Base-by-base conservation (phyloP, 2,113 vertebrate genomes). In the Rhinichthys klamathensis region DNA sequence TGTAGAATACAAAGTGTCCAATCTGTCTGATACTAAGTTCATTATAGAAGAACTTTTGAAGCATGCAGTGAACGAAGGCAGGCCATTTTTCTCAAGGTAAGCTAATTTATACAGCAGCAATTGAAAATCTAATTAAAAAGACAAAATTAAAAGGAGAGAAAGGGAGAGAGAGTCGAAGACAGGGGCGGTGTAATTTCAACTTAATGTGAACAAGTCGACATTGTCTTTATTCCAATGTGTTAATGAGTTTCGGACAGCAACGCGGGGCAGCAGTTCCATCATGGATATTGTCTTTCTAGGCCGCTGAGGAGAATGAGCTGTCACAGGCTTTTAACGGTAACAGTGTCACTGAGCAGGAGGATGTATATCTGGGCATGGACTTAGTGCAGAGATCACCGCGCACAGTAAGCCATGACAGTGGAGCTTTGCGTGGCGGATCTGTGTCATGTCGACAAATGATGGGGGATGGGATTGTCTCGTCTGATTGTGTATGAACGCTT, bases 201-300 rank as follows among this genome's bases (percentile, higher is more conserved):
- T 90, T 93, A 92, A 93, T 92, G 88, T 88, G 90, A 94, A 93
- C 90, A 93, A 90, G 88, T 91, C 89, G 44, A 88, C 90, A 74
- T 90, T 92, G 92, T 93, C 92, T 94, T 93, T 91, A 93, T 92
- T 93, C 88, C 92, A 92, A 92, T 91, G 90, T 91, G 90, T 93
- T 94, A 94, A 95, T 93, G 92, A 95, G 92, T 93, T 94, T 92
- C 91, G 89, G 90, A 89, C 81, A 83, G 78, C 76, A 41, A 67
- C 58, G 83, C 61, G 49, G 86, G 84, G 90, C 89, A 91, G 90
- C 89, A 91, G 90, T 88, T 92, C 90, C 90, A 92, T 93, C 91
- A 92, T 86, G 61, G 80, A 91, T 91, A 88, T 91, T 91, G 91
- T 92, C 92, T 93, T 90, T 86, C 81, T 84, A 83, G 90, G 88